phyloP scores from a whole-genome alignment of 2,113 vertebrate genomes.

The Myrmophylax atrothorax region DNA sequence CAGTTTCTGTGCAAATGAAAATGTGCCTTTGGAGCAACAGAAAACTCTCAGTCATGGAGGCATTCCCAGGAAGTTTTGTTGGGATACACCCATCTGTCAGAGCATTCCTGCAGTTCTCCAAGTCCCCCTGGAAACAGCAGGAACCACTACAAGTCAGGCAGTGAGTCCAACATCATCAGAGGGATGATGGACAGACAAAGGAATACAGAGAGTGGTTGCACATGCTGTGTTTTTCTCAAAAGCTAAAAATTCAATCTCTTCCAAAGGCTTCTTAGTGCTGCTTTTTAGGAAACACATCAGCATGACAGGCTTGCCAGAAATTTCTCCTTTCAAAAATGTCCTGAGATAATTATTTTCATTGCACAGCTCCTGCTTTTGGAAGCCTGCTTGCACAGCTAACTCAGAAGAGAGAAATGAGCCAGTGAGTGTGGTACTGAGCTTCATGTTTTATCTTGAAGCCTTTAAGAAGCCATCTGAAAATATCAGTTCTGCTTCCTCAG shows the following conservation, averaged over 20 bases:
- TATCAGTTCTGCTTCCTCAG: neutral
- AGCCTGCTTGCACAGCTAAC: neutral
- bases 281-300: neutral
- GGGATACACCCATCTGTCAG: neutral
- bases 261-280: neutral
- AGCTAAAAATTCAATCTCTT: neutral
- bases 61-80: neutral
- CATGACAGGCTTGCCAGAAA: neutral
- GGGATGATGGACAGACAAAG: neutral
- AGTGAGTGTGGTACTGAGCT: neutral
- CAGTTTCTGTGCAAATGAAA: constrained; percentile 13
- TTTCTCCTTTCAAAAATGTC: neutral
- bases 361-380: neutral
- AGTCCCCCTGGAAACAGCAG: neutral
- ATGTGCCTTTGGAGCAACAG: neutral
- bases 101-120: neutral
- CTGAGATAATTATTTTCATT: neutral
- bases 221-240: neutral
- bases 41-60: neutral
- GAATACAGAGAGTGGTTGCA: neutral
- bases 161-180: neutral
- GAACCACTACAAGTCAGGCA: neutral
- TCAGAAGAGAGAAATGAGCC: neutral
- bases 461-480: neutral
- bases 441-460: neutral